phyloP scores from a whole-genome alignment of 2,113 vertebrate genomes.

The Dasyurus viverrinus region DNA sequence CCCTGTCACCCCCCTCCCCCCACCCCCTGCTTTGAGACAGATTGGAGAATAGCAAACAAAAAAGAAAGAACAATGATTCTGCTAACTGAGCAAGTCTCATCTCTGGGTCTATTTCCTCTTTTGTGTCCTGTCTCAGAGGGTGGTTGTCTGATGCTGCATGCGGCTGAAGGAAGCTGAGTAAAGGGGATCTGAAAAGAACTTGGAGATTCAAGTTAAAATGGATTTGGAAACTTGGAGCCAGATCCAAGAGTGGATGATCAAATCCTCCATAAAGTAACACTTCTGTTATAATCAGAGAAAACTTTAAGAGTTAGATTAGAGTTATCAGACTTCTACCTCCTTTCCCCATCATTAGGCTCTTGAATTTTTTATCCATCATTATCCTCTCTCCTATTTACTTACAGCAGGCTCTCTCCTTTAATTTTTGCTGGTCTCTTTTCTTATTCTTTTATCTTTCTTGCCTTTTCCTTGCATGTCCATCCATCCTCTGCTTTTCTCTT shows the following conservation, averaged over 20 bases:
- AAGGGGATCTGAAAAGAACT: not conserved
- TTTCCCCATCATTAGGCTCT: not conserved
- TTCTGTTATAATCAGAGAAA: not conserved
- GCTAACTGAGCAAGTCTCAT: accelerated
- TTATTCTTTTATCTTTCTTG: not conserved
- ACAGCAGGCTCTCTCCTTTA: not conserved
- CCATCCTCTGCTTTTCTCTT: not conserved
- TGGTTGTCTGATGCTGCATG: not conserved
- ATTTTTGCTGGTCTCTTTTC: not conserved
- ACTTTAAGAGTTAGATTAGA: not conserved
- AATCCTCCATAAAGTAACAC: not conserved
- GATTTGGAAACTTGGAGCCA: not conserved
- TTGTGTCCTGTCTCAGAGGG: not conserved
- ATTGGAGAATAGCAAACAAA: not conserved
- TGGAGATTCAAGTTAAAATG: not conserved
- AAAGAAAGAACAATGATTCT: not conserved
- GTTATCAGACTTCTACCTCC: not conserved
- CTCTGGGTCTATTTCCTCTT: not conserved
- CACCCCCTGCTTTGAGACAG: not conserved
- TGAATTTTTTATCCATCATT: not conserved
- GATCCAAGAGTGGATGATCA: too few species aligned
- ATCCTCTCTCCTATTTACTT: not conserved
- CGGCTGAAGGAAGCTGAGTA: not conserved
- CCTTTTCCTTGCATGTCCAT: not conserved
- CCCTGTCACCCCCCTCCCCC: accelerated